These are phyloP conservation scores for Trichosurus vulpecula DNA, from an alignment of 2,797 vertebrate genomes.

Conservation along the genomic window DNA sequence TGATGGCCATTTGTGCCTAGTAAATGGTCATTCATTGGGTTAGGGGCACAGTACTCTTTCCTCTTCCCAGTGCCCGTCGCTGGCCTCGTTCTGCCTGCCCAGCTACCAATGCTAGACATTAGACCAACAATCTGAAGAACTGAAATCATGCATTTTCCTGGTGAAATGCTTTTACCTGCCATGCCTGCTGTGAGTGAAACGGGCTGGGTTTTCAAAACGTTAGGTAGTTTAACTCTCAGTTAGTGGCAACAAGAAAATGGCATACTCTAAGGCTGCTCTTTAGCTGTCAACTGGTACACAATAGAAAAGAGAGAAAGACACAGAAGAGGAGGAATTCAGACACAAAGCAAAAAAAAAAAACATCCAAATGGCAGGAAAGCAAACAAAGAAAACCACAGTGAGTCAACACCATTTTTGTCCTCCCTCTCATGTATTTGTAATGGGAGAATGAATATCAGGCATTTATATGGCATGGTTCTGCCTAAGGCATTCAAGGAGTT, in stretches of 20 bases:
- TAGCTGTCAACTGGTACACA: constrained; percentile 66
- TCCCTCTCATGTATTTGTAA: background rate
- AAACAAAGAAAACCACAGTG: constrained; percentile 29
- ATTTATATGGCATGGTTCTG: background rate
- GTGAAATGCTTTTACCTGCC: constrained; percentile 74
- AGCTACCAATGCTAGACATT: constrained; percentile 51
- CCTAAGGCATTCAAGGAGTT: background rate
- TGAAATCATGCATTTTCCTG: constrained; percentile 56
- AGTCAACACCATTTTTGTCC: constrained; percentile 42
- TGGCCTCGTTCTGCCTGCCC: background rate
- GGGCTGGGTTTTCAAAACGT: constrained; percentile 55
- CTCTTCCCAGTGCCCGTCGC: background rate
- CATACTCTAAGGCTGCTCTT: constrained; percentile 52
- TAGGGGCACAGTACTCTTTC: constrained; percentile 51
- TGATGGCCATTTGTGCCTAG: constrained; percentile 58
- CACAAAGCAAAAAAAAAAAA: constrained; percentile 41
- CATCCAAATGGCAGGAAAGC: constrained; percentile 51
- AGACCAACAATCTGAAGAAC: constrained; percentile 62
- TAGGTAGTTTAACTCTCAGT: constrained; percentile 69
- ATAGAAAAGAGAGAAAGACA: constrained; percentile 60
- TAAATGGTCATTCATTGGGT: constrained; percentile 67
- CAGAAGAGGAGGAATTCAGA: constrained; percentile 46
- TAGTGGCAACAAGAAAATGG: constrained; percentile 59
- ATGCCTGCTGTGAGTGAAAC: constrained; percentile 70
- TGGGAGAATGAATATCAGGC: background rate